These are phyloP conservation scores for Oscheius sp. DNA, from an alignment of 2,888 invertebrate genomes.

Conservation along the genomic window DNA sequence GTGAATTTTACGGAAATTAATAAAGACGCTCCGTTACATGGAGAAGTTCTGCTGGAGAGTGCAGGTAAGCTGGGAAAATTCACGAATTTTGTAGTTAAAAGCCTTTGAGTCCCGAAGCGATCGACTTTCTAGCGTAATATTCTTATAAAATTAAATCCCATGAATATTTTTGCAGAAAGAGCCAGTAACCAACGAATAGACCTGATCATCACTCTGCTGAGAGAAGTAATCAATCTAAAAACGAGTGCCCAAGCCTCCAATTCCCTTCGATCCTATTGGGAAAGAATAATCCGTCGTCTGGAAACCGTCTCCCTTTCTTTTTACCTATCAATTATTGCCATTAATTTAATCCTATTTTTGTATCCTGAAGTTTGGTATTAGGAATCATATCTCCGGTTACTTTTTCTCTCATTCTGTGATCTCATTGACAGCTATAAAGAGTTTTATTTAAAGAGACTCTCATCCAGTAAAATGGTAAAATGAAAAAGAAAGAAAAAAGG, in stretches of 20 bases:
- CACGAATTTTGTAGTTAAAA: no score
- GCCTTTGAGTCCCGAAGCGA: no score
- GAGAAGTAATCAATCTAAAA: conserved; percentile 52
- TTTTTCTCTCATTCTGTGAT: conserved; percentile 6
- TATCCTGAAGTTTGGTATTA: conserved; percentile 71
- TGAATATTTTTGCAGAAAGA: conserved; percentile 27
- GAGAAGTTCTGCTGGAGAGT: conserved; percentile 44
- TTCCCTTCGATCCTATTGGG: conserved; percentile 64
- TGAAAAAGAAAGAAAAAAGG: no score
- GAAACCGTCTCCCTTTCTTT: conserved; percentile 66
- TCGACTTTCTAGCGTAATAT: no score
- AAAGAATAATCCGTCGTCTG: conserved; percentile 63
- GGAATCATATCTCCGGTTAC: conserved; percentile 10
- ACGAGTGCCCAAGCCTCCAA: conserved; percentile 25
- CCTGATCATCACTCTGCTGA: conserved; percentile 43
- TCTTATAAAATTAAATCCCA: no score
- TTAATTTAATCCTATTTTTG: conserved; percentile 66
- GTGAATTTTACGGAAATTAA: conserved; percentile 70
- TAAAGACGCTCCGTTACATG: conserved; percentile 60
- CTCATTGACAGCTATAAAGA: not conserved
- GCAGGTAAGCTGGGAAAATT: no score
- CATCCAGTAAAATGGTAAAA: no score
- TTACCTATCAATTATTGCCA: conserved; percentile 64
- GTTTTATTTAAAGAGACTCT: no score
- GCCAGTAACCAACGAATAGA: conserved; percentile 42